Base-by-base conservation (phyloP, 1,140 invertebrate species). In the Yoshiicerus persimilis region DNA sequence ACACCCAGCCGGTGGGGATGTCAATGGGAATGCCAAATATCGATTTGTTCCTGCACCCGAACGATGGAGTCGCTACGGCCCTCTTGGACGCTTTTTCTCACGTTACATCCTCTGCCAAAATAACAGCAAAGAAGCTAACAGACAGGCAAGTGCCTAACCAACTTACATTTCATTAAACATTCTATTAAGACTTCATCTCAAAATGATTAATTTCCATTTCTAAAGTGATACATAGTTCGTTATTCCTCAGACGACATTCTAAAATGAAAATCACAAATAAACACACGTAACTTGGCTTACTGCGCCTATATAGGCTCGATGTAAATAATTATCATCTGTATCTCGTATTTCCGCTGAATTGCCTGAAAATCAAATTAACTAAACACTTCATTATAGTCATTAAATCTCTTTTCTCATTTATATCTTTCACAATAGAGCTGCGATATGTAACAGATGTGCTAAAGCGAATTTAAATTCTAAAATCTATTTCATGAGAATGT, bases 21-120 rank as follows among this genome's bases (percentile, higher is more conserved):
- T 88, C 36, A 90, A 91, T 88, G 89, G 90, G 38, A 91, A 91
- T 88, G 90, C 89, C 34, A 91, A 91, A 64, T 88, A 90, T 87
- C 84, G 90, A 88, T 90, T 91, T 36, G 77, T 91, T n/a, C 85
- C 88, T 4, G 20, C 88, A 20, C 80, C 89, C 64, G 89, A 89
- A 70, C 23, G 86, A 32, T 87, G 88, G 87, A 77, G 62, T 56
- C 64, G 85, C 11, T 88, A 87, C 77, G 90, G 90, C 1, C 62
- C 86, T 23, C 13, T 91, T 41, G 90, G 90, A 47, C 62, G 89
- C 4, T 91, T 91, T 86, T 84, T 91, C 84, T 89, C 89, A 5
- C 87, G 89, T n/a, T 91, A 90, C 86, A 88, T 91, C 39, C 80
- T 91, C 13, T 90, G 90, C 77, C 90, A 91, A 84, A 87, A 90